A percentile compares a stretch with the other conserved stretches of the same genome.
Conservation (phyloP, 1,140 invertebrate species). For the Caligus rogercresseyi region DNA sequence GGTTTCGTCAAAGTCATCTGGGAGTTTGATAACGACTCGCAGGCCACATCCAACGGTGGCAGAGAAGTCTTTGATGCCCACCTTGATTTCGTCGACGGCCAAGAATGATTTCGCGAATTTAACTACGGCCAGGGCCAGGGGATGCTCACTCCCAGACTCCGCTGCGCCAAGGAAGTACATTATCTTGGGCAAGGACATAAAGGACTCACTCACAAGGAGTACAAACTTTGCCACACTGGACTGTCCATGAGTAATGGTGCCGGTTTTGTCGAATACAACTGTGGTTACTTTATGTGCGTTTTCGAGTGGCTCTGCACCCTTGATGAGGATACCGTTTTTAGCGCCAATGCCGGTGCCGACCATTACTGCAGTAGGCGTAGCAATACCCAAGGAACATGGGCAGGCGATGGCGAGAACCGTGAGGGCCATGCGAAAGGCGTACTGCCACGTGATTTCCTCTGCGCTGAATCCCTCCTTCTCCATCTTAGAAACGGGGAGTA, state of each 20-base stretch:
- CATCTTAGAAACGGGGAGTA: conserved; percentile 19
- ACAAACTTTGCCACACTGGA: conserved; percentile 57
- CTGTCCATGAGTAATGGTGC: conserved; percentile 81
- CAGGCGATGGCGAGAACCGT: conserved; percentile 95
- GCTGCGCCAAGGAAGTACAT: conserved; percentile 66
- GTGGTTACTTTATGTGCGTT: conserved; percentile 88
- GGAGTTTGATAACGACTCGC: conserved; percentile 50
- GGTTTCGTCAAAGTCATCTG: conserved; percentile 32
- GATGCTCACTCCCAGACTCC: conserved; percentile 89
- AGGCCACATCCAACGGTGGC: conserved; percentile 83
- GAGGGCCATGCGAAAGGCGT: conserved; percentile 83
- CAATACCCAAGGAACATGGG: conserved; percentile 88
- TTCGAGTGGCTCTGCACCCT: conserved; percentile 90
- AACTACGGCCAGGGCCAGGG: conserved; percentile 83
- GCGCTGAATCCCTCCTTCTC: conserved; percentile 31
- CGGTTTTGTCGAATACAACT: conserved; percentile 96
- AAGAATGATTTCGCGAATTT: conserved; percentile 66
- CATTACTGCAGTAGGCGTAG: conserved; percentile 97
- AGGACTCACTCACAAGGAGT: conserved; percentile 45
- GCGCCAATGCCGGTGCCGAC: conserved; percentile 93
- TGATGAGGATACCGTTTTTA: conserved; percentile 84
- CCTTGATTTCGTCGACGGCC: conserved; percentile 36
- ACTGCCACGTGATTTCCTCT: conserved; percentile 57
- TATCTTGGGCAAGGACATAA: conserved; percentile 46
- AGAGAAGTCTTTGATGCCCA: conserved; percentile 44